Base-by-base conservation (phyloP, 2,888 invertebrate species). In the Drosophila longiperda region DNA sequence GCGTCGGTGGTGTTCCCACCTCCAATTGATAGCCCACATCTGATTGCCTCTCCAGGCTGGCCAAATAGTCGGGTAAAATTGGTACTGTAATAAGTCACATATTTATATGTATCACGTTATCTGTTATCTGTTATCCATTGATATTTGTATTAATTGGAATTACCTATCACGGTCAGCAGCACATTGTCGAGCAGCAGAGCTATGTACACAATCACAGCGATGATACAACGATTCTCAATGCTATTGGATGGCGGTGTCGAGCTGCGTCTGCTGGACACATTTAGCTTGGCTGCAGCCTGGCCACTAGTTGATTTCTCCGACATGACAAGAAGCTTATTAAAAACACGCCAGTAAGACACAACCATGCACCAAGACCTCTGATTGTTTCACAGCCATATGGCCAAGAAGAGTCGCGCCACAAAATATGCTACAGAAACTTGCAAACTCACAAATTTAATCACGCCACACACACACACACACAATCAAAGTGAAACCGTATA, bases 131-230 rank as follows among this genome's bases (percentile, higher is more conserved):
- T 12, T 12, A 29, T 38, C n/a, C 42, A 52, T 12, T 11, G 11
- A 11, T 7, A 45, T 23, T 29, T 29, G 5, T 29, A 33, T 58
- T 62, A 59, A 72, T 64, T 73, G 32, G 45, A 48, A 96, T 95
- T 93, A 98, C 98, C 98, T 58, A 98, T 96, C 42, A 97, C 97
- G 40, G 98, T 98, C 54, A 98, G 94, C 29, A 98, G 94, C 74
- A 98, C 95, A 93, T 98, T 98, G 94, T 98, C 98, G 92, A 97
- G 93, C 86, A 97, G 95, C 91, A 97, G 95, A 2, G 97, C 96
- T 72, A 96, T 92, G 92, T 97, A 97, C 61, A 97, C 95, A 71
- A 95, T 94, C 32, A 94, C 80, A 65, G 95, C 94, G 59, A 93
- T 92, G 53, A 89, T 71, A 58, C 86, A 89, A 34, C 93, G 91